A percentile compares a stretch with the other conserved stretches of the same genome.
Evolutionary conservation across 37 sponge, comb jelly and placozoan species (phyloP).

Genomic region (Eunapius fragilis): DNA sequence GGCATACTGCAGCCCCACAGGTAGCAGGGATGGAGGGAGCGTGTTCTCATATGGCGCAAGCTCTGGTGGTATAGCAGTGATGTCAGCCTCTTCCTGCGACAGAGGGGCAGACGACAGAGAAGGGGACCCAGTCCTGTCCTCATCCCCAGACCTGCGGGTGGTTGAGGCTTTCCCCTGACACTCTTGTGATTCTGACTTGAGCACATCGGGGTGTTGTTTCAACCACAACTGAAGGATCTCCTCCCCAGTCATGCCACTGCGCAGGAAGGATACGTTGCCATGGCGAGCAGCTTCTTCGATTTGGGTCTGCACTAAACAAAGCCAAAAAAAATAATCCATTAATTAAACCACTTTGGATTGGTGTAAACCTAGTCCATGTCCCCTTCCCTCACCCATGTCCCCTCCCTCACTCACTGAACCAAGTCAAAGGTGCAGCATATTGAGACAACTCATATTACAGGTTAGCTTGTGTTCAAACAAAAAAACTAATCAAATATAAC

Average conservation of each 20-base stretch:
- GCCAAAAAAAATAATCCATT: too few species aligned
- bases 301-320: not conserved
- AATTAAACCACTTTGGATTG: too few species aligned
- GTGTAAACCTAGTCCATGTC: too few species aligned
- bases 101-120: not conserved
- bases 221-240: conserved; percentile 67
- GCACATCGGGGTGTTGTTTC: conserved; percentile 49
- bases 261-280: conserved; percentile 4
- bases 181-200: conserved; percentile 18
- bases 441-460: too few species aligned
- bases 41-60: not conserved
- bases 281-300: not conserved
- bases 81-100: not conserved
- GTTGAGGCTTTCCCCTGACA: not conserved
- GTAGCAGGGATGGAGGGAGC: conserved; percentile 18
- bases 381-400: too few species aligned
- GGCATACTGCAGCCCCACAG: not conserved
- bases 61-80: not conserved
- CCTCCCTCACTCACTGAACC: too few species aligned
- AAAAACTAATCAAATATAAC: too few species aligned
- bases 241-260: conserved; percentile 53
- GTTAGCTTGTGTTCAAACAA: too few species aligned
- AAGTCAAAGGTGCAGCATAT: too few species aligned
- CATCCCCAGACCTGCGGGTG: not conserved
- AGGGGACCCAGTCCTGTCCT: not conserved